phyloP scores from a whole-genome alignment of 2,888 invertebrate genomes.

The Drosophila paranaensis region DNA sequence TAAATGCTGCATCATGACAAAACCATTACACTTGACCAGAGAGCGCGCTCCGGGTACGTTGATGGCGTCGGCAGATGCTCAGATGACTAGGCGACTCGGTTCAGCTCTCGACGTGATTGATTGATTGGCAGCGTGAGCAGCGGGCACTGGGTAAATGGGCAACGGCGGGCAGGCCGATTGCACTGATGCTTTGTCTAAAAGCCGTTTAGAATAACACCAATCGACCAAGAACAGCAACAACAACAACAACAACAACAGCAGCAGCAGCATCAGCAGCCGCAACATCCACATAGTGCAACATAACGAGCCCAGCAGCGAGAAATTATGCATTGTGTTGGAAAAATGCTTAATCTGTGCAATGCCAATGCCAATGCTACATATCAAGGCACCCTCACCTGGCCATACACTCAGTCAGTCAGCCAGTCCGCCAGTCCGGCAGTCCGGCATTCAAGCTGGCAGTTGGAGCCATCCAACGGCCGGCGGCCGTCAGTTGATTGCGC shows the following conservation, averaged over 20 bases:
- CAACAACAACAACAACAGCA: slow-evolving; percentile 27
- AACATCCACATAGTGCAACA: slow-evolving; percentile 33
- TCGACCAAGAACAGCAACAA: slow-evolving; percentile 23
- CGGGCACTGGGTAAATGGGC: slow-evolving; percentile 41
- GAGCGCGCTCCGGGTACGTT: slow-evolving; percentile 38
- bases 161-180: slow-evolving; percentile 26
- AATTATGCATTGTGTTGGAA: slow-evolving; percentile 75
- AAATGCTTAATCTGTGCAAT: slow-evolving; percentile 68
- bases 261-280: slow-evolving; percentile 19
- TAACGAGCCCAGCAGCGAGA: slow-evolving; percentile 72
- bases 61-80: slow-evolving; percentile 76
- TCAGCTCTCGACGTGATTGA: slow-evolving; percentile 68
- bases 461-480: slow-evolving; percentile 57
- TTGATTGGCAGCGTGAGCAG: slow-evolving; percentile 84
- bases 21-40: slow-evolving; percentile 82
- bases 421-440: slow-evolving; percentile 1
- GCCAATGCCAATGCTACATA: slow-evolving; percentile 50
- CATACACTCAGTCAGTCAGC: slow-evolving; percentile 13
- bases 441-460: slow-evolving; percentile 28
- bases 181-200: slow-evolving; percentile 75
- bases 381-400: slow-evolving; percentile 59
- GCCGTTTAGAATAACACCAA: slow-evolving; percentile 79
- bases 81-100: slow-evolving; percentile 73
- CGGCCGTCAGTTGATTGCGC: slow-evolving; percentile 75
- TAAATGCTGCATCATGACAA: slow-evolving; percentile 84